Conservation (phyloP, 2,797 vertebrate genomes). For the Poecilia wingei region DNA sequence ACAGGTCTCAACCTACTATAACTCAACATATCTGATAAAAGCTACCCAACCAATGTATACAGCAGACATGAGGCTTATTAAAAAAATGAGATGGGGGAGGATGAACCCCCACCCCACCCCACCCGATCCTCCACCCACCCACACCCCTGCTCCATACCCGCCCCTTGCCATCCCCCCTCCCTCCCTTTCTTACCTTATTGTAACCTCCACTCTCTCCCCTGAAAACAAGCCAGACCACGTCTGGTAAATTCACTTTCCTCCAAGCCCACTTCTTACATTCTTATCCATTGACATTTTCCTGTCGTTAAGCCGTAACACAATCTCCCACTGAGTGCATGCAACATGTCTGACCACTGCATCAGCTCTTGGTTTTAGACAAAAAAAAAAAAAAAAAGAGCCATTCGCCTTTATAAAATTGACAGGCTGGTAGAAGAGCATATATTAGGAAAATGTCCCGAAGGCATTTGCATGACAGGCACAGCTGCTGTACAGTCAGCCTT, state of each 20-base stretch:
- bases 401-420: constrained; percentile 38
- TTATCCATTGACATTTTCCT: constrained; percentile 87
- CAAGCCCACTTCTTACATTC: constrained; percentile 80
- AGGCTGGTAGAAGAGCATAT: constrained; percentile 53
- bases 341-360: constrained; percentile 74
- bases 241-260: constrained; percentile 83
- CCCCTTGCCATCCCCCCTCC: not conserved
- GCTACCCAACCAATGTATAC: constrained; percentile 16
- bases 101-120: not conserved
- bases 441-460: constrained; percentile 73
- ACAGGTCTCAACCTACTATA: not conserved
- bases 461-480: constrained; percentile 47
- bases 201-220: constrained; percentile 76
- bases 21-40: constrained; percentile 23
- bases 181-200: constrained; percentile 73
- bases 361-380: constrained; percentile 39
- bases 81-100: constrained; percentile 28
- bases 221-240: constrained; percentile 84
- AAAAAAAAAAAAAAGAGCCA: constrained; percentile 21
- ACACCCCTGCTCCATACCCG: not conserved
- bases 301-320: constrained; percentile 83
- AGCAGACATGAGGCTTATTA: constrained; percentile 53
- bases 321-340: constrained; percentile 79
- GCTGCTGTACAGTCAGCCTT: constrained; percentile 39
- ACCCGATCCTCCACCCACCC: not conserved